Conservation (phyloP, 2,888 invertebrate species). For the Baronia brevicornis region DNA sequence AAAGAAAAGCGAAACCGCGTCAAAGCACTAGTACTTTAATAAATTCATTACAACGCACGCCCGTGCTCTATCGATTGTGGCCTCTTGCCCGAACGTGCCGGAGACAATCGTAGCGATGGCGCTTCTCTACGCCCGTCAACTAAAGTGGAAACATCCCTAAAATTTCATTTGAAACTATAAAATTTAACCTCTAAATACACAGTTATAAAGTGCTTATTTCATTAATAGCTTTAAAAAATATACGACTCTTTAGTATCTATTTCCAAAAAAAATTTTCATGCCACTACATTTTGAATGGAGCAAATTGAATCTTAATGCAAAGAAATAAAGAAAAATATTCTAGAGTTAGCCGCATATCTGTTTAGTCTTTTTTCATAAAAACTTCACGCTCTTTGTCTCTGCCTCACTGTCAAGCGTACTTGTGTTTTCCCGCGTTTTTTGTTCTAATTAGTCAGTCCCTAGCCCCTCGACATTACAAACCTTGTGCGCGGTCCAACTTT, state of each 20-base stretch:
- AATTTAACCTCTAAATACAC: not conserved
- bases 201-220: slow-evolving; percentile 24
- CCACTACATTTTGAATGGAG: slow-evolving; percentile 31
- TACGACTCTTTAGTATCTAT: slow-evolving; percentile 30
- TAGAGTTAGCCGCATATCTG: slow-evolving; percentile 31
- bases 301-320: slow-evolving; percentile 36
- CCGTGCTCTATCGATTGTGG: slow-evolving; percentile 74
- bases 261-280: slow-evolving; percentile 41
- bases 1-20: slow-evolving; percentile 25
- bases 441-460: slow-evolving; percentile 72
- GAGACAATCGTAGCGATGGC: slow-evolving; percentile 71
- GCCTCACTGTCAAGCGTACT: slow-evolving; percentile 72
- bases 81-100: slow-evolving; percentile 70
- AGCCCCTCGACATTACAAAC: slow-evolving; percentile 45
- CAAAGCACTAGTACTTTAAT: slow-evolving; percentile 56
- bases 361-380: slow-evolving; percentile 40
- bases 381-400: slow-evolving; percentile 65
- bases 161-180: not conserved
- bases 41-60: slow-evolving; percentile 74
- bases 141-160: slow-evolving; percentile 28
- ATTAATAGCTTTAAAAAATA: slow-evolving; percentile 12
- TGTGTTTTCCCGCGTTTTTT: slow-evolving; percentile 74
- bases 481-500: slow-evolving; percentile 26
- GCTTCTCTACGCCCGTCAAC: slow-evolving; percentile 62
- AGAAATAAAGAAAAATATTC: slow-evolving; percentile 6